These are phyloP conservation scores for Pseudomyrmex pallidus DNA, from an alignment of 1,140 invertebrate species.

Conservation along the genomic window DNA sequence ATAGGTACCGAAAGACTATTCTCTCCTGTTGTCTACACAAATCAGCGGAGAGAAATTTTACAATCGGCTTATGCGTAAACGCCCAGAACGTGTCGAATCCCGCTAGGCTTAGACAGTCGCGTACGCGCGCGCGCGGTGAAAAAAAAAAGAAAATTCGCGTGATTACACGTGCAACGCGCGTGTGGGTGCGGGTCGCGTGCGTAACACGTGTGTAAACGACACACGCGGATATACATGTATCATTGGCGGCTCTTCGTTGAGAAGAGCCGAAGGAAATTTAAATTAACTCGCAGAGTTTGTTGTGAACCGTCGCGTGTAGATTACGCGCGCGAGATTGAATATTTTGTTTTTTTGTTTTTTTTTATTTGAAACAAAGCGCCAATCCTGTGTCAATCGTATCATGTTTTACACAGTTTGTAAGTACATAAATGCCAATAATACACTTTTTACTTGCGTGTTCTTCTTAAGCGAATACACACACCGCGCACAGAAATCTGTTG, in stretches of 20 bases:
- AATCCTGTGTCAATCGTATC: not conserved
- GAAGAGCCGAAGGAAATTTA: slow-evolving; percentile 19
- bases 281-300: slow-evolving; percentile 23
- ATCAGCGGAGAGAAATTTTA: slow-evolving; percentile 9
- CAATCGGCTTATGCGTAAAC: slow-evolving; percentile 4
- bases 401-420: no score
- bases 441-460: not conserved
- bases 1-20: not conserved
- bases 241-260: slow-evolving; percentile 4
- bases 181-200: slow-evolving; percentile 14
- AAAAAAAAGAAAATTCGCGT: slow-evolving; percentile 64
- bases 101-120: slow-evolving; percentile 52
- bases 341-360: no score
- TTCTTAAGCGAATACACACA: not conserved
- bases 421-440: no score
- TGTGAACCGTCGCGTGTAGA: not conserved
- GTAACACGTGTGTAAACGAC: not conserved
- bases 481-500: no score
- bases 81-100: slow-evolving; percentile 27
- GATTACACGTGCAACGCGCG: slow-evolving; percentile 58
- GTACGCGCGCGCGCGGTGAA: slow-evolving; percentile 39
- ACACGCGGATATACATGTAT: not conserved
- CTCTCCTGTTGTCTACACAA: not conserved
- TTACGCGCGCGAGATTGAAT: not conserved
- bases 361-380: not conserved